Evolutionary conservation across 1,140 invertebrate species (phyloP), one percentile per base, ranked within the genome.

Genomic region (Muscidifurax raptorellus): DNA sequence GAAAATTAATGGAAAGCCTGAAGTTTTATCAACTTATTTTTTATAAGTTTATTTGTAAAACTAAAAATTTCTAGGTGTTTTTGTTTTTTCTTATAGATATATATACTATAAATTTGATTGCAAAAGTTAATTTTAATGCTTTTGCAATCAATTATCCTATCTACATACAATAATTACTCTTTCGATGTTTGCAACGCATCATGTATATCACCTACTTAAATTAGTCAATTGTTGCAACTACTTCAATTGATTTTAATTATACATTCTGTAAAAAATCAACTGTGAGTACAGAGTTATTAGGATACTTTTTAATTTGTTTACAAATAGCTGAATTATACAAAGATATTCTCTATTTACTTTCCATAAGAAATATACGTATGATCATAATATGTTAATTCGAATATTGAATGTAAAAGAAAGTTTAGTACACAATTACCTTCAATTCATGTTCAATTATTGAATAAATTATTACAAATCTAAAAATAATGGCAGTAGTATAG

Each of bases 381-480:
- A 27, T 28, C 25, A 3, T 13, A 28, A 0, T 22, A 2, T n/a
- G 0, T 30, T 71, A n/a, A 28, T 80, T 71, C 69, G 9, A 69
- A 69, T 69, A 12, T 27, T 67, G n/a, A 71, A 40, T 71, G 67
- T 52, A 30, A 30, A 28, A 4, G 32, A 44, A 22, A 80, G 47
- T 69, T 69, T 47, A 44, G 30, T 13, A 52, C 13, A 18, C 47
- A 80, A 69, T 69, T 27, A 52, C 28, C 4, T 32, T 80, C 18
- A 81, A 72, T 81, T 81, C 22, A 28, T 69, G 9, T 30, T 80
- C 5, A 18, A 80, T 22, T 71, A 25, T 52, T 15, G 36, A 30
- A 69, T 27, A 69, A 80, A 44, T 82, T 82, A 44, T 82, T 82
- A 82, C 6, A 75, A 76, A 82, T 66, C 44, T 75, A 36, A 64